phyloP scores from a whole-genome alignment of 1,140 invertebrate species.

The Sarcophaga peregrina region DNA sequence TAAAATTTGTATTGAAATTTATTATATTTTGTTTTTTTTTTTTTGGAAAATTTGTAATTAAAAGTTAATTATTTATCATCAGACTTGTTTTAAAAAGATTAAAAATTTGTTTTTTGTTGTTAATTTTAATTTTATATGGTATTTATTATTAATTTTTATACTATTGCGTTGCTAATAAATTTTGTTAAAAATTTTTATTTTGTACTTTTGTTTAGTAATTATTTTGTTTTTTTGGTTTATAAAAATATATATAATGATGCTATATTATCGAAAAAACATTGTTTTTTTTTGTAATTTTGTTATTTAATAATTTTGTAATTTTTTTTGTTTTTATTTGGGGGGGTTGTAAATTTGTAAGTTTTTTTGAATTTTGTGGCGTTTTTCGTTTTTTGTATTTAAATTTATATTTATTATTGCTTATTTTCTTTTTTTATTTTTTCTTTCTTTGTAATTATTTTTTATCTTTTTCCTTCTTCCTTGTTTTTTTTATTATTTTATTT shows the following conservation, averaged over 20 bases:
- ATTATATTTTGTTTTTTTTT: conserved; percentile 31
- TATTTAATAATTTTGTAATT: neutral
- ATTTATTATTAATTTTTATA: conserved; percentile 29
- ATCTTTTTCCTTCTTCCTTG: conserved; percentile 17
- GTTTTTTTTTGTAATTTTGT: conserved; percentile 5
- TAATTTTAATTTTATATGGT: conserved; percentile 21
- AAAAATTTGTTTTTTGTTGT: conserved; percentile 19
- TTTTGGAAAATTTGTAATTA: conserved; percentile 53
- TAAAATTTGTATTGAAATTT: conserved; percentile 27
- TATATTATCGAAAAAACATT: conserved; percentile 10
- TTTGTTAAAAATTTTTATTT: conserved; percentile 39
- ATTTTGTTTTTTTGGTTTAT: conserved; percentile 32
- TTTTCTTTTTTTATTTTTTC: neutral
- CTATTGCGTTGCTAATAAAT: conserved; percentile 33
- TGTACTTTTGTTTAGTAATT: conserved; percentile 43
- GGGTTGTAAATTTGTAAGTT: conserved; percentile 4
- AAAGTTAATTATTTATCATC: conserved; percentile 40
- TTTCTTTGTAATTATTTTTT: neutral
- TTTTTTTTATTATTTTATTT: neutral
- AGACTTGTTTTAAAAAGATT: conserved; percentile 33
- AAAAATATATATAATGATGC: conserved; percentile 34
- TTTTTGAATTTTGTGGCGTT: conserved; percentile 4
- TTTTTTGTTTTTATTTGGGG: neutral
- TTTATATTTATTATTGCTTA: conserved; percentile 32
- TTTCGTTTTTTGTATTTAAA: conserved; percentile 2